Percentiles rank a stretch among this genome's conserved stretches.
Conservation (phyloP, 1,140 invertebrate species). For the Cyphomyrmex costatus region DNA sequence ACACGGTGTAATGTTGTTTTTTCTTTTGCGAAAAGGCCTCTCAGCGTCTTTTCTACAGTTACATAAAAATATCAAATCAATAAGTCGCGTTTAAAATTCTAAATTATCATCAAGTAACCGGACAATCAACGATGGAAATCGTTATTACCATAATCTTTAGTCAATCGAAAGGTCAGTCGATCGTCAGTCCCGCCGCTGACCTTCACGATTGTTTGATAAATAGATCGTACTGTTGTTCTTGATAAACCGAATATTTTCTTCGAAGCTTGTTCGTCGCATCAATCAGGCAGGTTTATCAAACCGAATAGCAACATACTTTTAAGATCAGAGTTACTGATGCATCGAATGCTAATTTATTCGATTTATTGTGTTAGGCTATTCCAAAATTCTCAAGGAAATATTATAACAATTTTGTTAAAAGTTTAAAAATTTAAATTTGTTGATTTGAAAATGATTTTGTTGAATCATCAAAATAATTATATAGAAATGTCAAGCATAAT, state of each 20-base stretch:
- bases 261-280: neutral
- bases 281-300: neutral
- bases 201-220: slow-evolving; percentile 49
- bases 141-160: neutral
- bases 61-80: slow-evolving; percentile 35
- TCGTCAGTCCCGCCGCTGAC: neutral
- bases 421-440: no score
- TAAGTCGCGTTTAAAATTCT: slow-evolving; percentile 27
- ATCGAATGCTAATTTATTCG: neutral
- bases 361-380: slow-evolving; percentile 17
- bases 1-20: neutral
- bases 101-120: neutral
- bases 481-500: no score
- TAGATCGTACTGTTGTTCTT: neutral
- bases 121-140: slow-evolving; percentile 31
- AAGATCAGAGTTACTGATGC: no score
- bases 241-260: neutral
- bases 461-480: no score
- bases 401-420: no score
- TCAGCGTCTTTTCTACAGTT: neutral
- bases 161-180: slow-evolving; percentile 4
- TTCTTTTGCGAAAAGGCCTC: neutral
- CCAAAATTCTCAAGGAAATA: neutral
- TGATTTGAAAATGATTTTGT: no score
- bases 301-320: neutral